Conservation (phyloP, 2,113 vertebrate species). For the Seriola rivoliana region DNA sequence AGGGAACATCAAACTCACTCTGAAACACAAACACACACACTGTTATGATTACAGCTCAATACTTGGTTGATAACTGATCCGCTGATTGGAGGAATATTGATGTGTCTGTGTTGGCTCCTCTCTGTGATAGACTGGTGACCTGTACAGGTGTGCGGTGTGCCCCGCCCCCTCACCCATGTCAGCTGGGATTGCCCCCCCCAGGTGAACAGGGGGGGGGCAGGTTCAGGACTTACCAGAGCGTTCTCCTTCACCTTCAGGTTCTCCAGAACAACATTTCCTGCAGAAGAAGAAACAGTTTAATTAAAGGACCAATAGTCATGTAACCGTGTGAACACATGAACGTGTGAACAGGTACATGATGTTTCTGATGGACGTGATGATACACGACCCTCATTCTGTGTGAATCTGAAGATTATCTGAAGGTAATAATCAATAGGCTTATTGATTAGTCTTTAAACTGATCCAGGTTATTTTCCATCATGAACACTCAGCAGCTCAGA, state of each 20-base stretch:
- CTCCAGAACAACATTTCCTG: conserved; percentile 96
- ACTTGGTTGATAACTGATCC: not conserved
- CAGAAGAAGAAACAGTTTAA: conserved; percentile 24
- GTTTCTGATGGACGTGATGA: too few relatives aligned
- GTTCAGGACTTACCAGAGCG: conserved; percentile 89
- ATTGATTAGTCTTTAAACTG: not conserved
- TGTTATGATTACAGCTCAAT: not conserved
- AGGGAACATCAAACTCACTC: conserved; percentile 95
- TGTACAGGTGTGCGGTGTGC: too few relatives aligned
- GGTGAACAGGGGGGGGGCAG: not conserved
- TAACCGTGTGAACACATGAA: too few relatives aligned
- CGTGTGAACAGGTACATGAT: too few relatives aligned
- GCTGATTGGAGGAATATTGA: not conserved
- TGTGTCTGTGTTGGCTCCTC: too few relatives aligned
- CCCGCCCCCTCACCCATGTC: too few relatives aligned
- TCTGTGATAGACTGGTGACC: too few relatives aligned
- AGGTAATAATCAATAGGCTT: not conserved
- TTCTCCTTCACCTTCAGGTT: conserved; percentile 96
- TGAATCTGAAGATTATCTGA: too few relatives aligned
- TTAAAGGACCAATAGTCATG: not conserved
- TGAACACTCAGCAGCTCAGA: not conserved
- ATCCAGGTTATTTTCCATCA: not conserved
- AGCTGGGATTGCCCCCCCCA: too few relatives aligned
- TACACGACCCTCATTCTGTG: too few relatives aligned
- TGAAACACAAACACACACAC: conserved; percentile 72